phyloP scores from a whole-genome alignment of 2,797 vertebrate genomes.

The Apogon talboti region DNA sequence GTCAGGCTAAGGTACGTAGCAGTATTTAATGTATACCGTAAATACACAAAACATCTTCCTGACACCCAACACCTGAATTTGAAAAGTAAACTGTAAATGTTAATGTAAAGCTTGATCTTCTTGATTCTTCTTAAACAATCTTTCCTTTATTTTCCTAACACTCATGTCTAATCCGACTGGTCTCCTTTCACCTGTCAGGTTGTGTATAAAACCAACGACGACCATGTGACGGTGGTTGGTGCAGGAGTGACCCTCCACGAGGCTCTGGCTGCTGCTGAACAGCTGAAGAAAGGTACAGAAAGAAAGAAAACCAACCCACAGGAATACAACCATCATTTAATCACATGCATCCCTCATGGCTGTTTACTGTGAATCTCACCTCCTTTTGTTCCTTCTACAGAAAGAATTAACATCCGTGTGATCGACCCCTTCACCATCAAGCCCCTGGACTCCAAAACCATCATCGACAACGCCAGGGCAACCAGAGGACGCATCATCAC shows the following conservation, averaged over 20 bases:
- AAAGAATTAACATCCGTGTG: slow-evolving; percentile 89
- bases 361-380: not conserved
- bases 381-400: slow-evolving; percentile 70
- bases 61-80: not conserved
- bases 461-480: slow-evolving; percentile 88
- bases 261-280: slow-evolving; percentile 90
- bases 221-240: slow-evolving; percentile 93
- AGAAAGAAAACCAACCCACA: not conserved
- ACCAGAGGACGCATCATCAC: slow-evolving; percentile 94
- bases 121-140: not conserved
- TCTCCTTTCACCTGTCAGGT: slow-evolving; percentile 78
- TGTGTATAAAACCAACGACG: slow-evolving; percentile 90
- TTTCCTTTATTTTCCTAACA: not conserved
- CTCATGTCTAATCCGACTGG: not conserved
- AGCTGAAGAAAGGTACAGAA: slow-evolving; percentile 90
- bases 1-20: slow-evolving; percentile 90
- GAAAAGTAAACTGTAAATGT: no score
- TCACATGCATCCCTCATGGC: not conserved
- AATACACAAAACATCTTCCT: not conserved
- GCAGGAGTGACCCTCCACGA: slow-evolving; percentile 95
- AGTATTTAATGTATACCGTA: not conserved
- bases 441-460: slow-evolving; percentile 92
- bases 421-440: slow-evolving; percentile 96
- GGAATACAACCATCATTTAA: not conserved
- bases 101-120: not conserved